A percentile compares a stretch with the other conserved stretches of the same genome.
Conservation (phyloP, 2,888 invertebrate genomes). For the Pseudanteris insignis region DNA sequence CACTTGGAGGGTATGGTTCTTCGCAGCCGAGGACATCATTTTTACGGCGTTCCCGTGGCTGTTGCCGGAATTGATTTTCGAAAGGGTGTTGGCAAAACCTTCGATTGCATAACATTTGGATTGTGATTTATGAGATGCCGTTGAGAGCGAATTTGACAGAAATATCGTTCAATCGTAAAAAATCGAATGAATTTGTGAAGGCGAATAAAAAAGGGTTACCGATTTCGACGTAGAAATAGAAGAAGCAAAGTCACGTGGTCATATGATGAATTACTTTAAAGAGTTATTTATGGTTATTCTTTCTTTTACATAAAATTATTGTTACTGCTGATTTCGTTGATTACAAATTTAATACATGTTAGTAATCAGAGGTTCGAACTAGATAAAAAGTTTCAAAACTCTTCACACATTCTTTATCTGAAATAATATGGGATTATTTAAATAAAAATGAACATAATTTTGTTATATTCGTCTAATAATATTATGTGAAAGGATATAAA, state of each 20-base stretch:
- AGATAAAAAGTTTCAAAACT: no score
- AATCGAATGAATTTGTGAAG: constrained; percentile 9
- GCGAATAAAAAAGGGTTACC: constrained; percentile 20
- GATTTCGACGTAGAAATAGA: constrained; percentile 3
- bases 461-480: constrained; percentile 36
- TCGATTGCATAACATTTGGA: background rate
- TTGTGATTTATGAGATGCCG: constrained; percentile 11
- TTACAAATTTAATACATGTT: no score
- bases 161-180: constrained; percentile 25
- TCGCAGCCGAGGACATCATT: constrained; percentile 7
- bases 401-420: no score
- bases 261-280: no score
- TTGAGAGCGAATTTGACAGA: constrained; percentile 4
- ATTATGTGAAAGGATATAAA: constrained; percentile 27
- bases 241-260: constrained; percentile 27
- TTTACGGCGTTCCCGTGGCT: background rate
- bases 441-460: no score
- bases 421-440: no score
- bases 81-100: constrained; percentile 6
- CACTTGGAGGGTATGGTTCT: background rate
- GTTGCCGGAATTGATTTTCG: constrained; percentile 14
- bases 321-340: no score
- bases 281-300: no score
- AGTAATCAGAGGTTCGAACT: no score
- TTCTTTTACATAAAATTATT: no score